Evolutionary conservation across 2,888 invertebrate genomes (phyloP), one percentile per base, ranked within the genome.

Genomic region (Mimas tiliae): DNA sequence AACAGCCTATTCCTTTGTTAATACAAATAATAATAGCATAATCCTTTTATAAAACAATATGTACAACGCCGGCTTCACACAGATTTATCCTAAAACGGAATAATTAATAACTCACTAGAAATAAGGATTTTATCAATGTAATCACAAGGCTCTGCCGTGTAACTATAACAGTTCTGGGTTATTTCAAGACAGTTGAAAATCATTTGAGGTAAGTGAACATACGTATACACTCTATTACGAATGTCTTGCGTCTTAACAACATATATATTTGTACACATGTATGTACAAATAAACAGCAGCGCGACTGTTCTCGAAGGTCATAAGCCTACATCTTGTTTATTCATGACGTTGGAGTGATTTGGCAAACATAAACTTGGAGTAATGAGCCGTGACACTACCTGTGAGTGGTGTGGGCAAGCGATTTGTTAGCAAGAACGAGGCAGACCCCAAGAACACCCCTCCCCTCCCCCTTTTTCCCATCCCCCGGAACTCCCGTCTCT

Each of bases 301-400:
- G 68, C 70, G 67, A 69, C 69, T 68, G 53, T 64, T 64, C 70
- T 69, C 73, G 72, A 73, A 74, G 68, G 71, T 75, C 71, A 74
- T 74, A 77, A 78, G 75, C 77, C 75, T 80, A 80, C 79, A 79
- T 83, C 80, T 84, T 86, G 85, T 86, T 85, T 85, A 84, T 89
- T 85, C 82, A 85, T 83, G 79, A 80, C 72, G 76, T 77, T 69
- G 76, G 79, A 86, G 85, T 89, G 88, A 90, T 91, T 89, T 82
- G 80, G 81, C 74, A 78, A 84, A 86, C 84, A 84, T 87, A 85
- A 86, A 86, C 83, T 83, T 79, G 77, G 78, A 81, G 87, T 89
- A 90, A 89, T 89, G 88, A 88, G 83, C 81, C 87, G 83, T 87
- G 83, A 85, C 86, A 84, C 82, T 87, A 89, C 90, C 89, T 90